Evolutionary conservation across 2,888 invertebrate genomes (phyloP).

Genomic region (Tiliacea aurago): DNA sequence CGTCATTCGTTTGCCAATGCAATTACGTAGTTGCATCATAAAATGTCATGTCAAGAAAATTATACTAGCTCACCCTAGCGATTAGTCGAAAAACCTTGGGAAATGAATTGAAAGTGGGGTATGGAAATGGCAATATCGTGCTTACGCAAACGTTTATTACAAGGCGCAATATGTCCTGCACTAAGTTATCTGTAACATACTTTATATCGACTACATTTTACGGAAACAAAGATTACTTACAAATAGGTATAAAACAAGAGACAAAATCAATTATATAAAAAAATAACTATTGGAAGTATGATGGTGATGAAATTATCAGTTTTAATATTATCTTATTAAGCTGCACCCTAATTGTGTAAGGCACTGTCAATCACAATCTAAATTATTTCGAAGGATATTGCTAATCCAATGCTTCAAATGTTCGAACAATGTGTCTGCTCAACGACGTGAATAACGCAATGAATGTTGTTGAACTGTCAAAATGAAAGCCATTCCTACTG

Average conservation of each 20-base stretch:
- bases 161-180: not conserved
- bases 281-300: not conserved
- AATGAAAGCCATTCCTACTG: no score
- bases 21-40: constrained; percentile 56
- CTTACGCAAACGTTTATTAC: constrained; percentile 8
- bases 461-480: no score
- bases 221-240: not conserved
- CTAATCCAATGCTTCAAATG: no score
- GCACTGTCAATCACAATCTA: no score
- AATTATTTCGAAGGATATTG: no score
- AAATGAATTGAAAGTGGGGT: constrained; percentile 31
- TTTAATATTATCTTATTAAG: not conserved
- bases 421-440: no score
- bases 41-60: constrained; percentile 54
- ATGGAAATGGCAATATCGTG: constrained; percentile 30
- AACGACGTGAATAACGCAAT: no score
- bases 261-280: not conserved
- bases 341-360: no score
- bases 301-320: not conserved
- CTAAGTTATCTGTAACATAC: not conserved
- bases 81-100: constrained; percentile 42
- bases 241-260: not conserved
- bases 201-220: not conserved
- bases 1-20: constrained; percentile 57
- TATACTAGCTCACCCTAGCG: constrained; percentile 34